These are phyloP conservation scores for Paraescarpia echinospica DNA, from an alignment of 1,140 invertebrate species.

Conservation along the genomic window DNA sequence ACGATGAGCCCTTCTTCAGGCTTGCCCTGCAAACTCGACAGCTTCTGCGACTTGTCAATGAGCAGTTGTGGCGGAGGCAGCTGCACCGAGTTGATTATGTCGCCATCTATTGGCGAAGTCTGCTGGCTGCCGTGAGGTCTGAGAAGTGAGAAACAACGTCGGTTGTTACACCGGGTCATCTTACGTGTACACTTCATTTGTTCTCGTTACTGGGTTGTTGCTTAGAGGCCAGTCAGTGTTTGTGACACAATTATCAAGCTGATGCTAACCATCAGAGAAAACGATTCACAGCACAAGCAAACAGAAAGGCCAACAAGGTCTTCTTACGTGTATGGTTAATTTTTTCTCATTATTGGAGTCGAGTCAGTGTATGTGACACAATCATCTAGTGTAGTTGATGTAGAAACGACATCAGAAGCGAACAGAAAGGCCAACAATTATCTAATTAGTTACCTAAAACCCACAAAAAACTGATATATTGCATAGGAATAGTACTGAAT, in stretches of 20 bases:
- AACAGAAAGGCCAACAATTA: not conserved
- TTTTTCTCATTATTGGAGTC: no score
- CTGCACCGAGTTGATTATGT: constrained; percentile 21
- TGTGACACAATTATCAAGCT: no score
- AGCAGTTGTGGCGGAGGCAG: constrained; percentile 9
- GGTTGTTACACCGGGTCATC: not conserved
- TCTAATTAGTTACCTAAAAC: not conserved
- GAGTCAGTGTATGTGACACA: no score
- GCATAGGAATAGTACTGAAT: not conserved
- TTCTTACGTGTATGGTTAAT: no score
- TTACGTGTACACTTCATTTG: not conserved
- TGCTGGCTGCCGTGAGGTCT: constrained; percentile 86
- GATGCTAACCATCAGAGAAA: no score
- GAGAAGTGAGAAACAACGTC: constrained; percentile 11
- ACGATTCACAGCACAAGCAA: not conserved
- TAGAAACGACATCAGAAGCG: no score
- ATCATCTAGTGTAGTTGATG: no score
- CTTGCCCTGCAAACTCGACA: constrained; percentile 37
- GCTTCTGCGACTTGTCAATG: not conserved
- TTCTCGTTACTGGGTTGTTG: no score
- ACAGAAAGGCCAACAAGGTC: not conserved
- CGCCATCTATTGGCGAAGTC: constrained; percentile 49
- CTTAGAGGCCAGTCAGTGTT: no score
- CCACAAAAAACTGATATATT: not conserved
- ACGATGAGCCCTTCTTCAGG: constrained; percentile 27